phyloP scores from a whole-genome alignment of 2,888 invertebrate species.

The Drosophila lutescens region DNA sequence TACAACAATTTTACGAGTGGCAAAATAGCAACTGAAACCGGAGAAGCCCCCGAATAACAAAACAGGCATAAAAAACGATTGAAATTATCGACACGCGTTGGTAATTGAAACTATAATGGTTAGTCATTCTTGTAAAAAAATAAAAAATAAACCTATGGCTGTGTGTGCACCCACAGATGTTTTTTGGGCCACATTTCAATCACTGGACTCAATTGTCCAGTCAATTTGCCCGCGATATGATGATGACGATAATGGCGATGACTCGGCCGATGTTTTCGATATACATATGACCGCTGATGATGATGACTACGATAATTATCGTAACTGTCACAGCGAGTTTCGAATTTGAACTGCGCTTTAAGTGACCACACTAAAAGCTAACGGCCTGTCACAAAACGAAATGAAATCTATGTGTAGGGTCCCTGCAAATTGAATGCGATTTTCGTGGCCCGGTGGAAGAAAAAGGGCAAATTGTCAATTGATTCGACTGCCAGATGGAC shows the following conservation, averaged over 20 bases:
- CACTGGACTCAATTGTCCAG: constrained; percentile 56
- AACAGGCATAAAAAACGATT: constrained; percentile 34
- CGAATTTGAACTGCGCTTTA: constrained; percentile 49
- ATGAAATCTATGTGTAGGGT: constrained; percentile 16
- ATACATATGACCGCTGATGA: constrained; percentile 2
- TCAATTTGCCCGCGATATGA: constrained; percentile 51
- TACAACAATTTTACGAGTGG: constrained; percentile 26
- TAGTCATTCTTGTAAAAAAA: constrained; percentile 37
- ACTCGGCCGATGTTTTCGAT: constrained; percentile 3
- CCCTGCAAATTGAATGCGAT: constrained; percentile 60
- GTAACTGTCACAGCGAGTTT: constrained; percentile 13
- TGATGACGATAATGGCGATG: constrained; percentile 8
- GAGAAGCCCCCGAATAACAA: constrained; percentile 10
- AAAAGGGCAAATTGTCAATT: constrained; percentile 62
- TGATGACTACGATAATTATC: constrained; percentile 14
- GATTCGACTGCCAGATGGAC: constrained; percentile 65
- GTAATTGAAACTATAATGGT: constrained; percentile 60
- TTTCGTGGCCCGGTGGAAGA: constrained; percentile 51
- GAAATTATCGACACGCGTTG: constrained; percentile 61
- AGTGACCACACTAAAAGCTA: constrained; percentile 61
- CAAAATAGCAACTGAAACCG: constrained; percentile 15
- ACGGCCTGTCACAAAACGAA: constrained; percentile 61
- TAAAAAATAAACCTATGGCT: neutral
- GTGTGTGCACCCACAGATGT: constrained; percentile 11
- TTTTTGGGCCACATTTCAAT: constrained; percentile 40